phyloP scores from a whole-genome alignment of 2,113 vertebrate species.

The Murina feae region DNA sequence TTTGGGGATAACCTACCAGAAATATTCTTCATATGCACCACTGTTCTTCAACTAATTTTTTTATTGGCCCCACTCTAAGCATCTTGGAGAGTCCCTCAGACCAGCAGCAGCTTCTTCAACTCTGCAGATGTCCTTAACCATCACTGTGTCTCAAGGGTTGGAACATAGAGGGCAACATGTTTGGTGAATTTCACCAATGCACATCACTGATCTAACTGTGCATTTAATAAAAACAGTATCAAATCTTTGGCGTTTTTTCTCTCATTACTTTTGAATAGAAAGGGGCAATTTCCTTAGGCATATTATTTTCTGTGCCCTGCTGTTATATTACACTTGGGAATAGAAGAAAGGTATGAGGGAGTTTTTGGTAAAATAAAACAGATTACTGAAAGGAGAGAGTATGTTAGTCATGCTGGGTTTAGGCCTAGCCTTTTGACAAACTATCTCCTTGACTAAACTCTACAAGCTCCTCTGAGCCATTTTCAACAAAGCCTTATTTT shows the following conservation, averaged over 20 bases:
- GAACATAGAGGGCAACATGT: fast-evolving
- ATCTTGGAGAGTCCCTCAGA: not conserved
- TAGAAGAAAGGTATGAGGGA: not conserved
- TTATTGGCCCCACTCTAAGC: fast-evolving
- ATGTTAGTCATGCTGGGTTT: too few relatives aligned
- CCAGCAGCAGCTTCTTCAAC: too few relatives aligned
- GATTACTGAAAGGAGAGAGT: not conserved
- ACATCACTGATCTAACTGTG: fast-evolving
- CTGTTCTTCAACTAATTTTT: fast-evolving
- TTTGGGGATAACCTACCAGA: not conserved
- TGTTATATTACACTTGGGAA: not conserved
- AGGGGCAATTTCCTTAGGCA: not conserved
- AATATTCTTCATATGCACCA: fast-evolving
- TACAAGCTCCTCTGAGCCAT: not conserved
- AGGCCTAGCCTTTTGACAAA: not conserved
- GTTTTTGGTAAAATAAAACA: not conserved
- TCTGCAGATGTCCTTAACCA: not conserved
- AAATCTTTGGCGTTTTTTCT: not conserved
- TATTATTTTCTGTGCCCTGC: not conserved
- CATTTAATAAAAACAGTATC: not conserved
- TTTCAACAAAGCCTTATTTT: too few relatives aligned
- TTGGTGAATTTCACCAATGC: fast-evolving
- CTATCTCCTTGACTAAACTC: not conserved
- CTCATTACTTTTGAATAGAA: not conserved
- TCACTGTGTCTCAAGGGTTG: not conserved